Percentiles rank a stretch among this genome's conserved stretches.
Conservation (phyloP, 2,888 invertebrate species). For the Deroplatys truncata region DNA sequence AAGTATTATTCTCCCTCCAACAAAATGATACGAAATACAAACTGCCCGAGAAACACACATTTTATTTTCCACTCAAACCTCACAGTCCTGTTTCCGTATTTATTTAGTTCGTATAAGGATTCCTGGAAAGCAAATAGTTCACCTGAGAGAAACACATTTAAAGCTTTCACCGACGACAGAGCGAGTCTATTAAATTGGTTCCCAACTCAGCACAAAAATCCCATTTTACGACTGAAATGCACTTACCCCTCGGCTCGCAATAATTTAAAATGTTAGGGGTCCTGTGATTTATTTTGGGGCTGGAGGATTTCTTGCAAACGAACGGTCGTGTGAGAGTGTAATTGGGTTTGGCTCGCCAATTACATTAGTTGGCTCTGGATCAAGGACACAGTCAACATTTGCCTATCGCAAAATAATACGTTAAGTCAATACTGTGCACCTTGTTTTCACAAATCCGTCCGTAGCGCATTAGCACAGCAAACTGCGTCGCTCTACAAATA, state of each 20-base stretch:
- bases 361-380: background rate
- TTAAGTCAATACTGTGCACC: background rate
- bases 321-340: background rate
- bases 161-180: background rate
- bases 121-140: background rate
- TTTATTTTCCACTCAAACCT: too few species aligned
- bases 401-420: background rate
- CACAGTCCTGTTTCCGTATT: too few species aligned
- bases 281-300: background rate
- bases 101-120: background rate
- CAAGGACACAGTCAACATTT: background rate
- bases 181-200: background rate
- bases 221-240: constrained; percentile 5
- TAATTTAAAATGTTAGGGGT: background rate
- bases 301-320: background rate
- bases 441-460: too few species aligned
- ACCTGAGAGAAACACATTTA: background rate
- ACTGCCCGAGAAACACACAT: too few species aligned
- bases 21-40: too few species aligned
- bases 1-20: too few species aligned
- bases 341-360: background rate
- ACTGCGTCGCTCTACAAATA: too few species aligned
- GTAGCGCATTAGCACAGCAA: too few species aligned
- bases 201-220: background rate
- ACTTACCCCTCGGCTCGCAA: background rate